These are phyloP conservation scores for Lethenteron reissneri DNA, from an alignment of 2,113 vertebrate species.

Conservation along the genomic window DNA sequence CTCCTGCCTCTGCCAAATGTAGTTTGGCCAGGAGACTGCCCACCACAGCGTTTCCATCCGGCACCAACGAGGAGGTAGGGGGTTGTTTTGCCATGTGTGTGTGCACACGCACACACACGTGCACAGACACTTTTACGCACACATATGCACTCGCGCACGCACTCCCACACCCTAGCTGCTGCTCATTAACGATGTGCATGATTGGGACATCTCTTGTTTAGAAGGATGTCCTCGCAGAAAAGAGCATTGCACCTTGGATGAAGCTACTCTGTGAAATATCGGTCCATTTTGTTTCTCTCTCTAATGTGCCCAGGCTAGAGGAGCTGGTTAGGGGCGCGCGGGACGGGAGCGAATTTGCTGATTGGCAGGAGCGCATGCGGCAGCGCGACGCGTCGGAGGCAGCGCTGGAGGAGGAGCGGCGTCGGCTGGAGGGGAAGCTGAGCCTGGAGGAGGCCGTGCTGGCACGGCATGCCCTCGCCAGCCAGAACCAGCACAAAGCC, in stretches of 20 bases:
- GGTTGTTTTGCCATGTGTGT: too few relatives aligned
- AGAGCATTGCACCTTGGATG: background rate
- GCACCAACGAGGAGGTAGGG: too few relatives aligned
- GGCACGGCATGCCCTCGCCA: slow-evolving; percentile 27
- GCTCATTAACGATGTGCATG: background rate
- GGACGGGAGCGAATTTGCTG: slow-evolving; percentile 42
- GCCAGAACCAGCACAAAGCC: slow-evolving; percentile 38
- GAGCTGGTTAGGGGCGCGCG: slow-evolving; percentile 26
- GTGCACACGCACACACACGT: too few relatives aligned
- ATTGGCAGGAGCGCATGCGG: slow-evolving; percentile 50
- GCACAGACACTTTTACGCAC: too few relatives aligned
- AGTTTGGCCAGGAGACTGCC: too few relatives aligned
- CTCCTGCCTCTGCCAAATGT: too few relatives aligned
- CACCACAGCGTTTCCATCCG: too few relatives aligned
- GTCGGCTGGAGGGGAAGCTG: slow-evolving; percentile 34
- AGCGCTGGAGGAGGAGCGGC: slow-evolving; percentile 25
- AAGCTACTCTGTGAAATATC: background rate
- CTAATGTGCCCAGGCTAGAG: slow-evolving; percentile 20
- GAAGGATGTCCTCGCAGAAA: background rate
- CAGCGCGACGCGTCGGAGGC: slow-evolving; percentile 35
- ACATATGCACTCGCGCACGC: background rate
- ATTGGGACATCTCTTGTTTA: background rate
- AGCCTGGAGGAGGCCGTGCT: slow-evolving; percentile 38
- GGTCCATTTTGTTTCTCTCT: background rate
- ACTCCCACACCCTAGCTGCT: background rate